Base-by-base conservation (phyloP, 2,888 invertebrate genomes). In the Cryptosula pallasiana region DNA sequence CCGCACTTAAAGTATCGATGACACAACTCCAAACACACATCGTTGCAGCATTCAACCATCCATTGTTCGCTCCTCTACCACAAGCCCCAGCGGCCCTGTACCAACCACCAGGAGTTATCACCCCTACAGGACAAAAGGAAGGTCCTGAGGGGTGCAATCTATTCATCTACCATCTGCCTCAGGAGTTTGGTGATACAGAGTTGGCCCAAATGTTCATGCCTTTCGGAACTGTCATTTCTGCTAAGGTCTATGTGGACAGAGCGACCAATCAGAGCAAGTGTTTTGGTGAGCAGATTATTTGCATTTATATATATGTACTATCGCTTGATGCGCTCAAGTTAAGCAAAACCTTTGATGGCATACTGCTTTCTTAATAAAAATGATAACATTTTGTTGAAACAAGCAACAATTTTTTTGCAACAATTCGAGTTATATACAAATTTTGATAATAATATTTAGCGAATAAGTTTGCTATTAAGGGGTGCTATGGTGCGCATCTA, bases 211-310 rank as follows among this genome's bases (percentile, higher is more conserved):
- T 99, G 98, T 99, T 99, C 88, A 90, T 97, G 86, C 97, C 98
- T 76, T 99, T 99, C 86, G 99, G 99, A 81, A 96, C 94, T 87
- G 97, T 99, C 85, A 97, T 99, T 88, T 96, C 95, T 88, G 97
- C 98, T 87, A 99, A 99, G 90, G 99, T 99, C 81, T 99, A 99
- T 89, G 97, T 99, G 86, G 99, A 99, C 88, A 91, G 98, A 81
- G 98, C 97, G 54, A 99, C 98, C 84, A 98, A 98, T 88, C 98
- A 99, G 89, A 97, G 97, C 90, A 99, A 99, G 90, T 99, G 98
- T 89, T 99, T 99, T 88, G 98, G 98, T 98, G 88, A 90, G 93
- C 81, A 69, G 25, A n/a, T n/a, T n/a, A n/a, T n/a, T n/a, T n/a
- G n/a, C n/a, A n/a, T n/a, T n/a, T n/a, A n/a, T n/a, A n/a, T n/a